Evolutionary conservation across 1,140 invertebrate genomes (phyloP).

Genomic region (Drosophila mayri): DNA sequence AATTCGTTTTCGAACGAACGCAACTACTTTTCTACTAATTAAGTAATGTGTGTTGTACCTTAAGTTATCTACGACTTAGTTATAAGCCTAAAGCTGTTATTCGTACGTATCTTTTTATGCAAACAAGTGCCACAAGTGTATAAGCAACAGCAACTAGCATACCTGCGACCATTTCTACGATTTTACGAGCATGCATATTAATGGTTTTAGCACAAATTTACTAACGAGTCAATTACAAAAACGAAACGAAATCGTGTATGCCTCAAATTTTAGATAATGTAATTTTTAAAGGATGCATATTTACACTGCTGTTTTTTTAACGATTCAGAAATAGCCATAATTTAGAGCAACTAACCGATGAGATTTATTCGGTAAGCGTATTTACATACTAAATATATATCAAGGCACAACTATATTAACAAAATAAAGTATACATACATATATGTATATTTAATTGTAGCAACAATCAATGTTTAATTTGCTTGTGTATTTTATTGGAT

Average conservation of each 20-base stretch:
- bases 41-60: conserved; percentile 29
- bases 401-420: conserved; percentile 20
- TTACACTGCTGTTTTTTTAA: conserved; percentile 48
- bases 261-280: conserved; percentile 55
- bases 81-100: conserved; percentile 16
- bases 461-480: conserved; percentile 47
- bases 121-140: conserved; percentile 76
- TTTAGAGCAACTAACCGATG: conserved; percentile 28
- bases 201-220: conserved; percentile 49
- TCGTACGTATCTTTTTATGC: conserved; percentile 61
- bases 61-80: conserved; percentile 13
- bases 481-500: conserved; percentile 45
- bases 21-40: conserved; percentile 62
- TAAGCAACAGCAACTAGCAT: conserved; percentile 43
- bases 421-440: neutral
- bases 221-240: conserved; percentile 59
- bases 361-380: conserved; percentile 31
- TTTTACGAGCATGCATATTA: conserved; percentile 9
- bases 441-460: conserved; percentile 23
- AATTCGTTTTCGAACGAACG: conserved; percentile 23
- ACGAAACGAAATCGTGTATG: conserved; percentile 30
- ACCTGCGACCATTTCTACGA: conserved; percentile 34
- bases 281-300: conserved; percentile 34
- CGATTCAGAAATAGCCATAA: conserved; percentile 55
- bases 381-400: conserved; percentile 24